These are phyloP conservation scores for Caenorhabditis uteleia DNA, from an alignment of 2,888 invertebrate species.

Conservation along the genomic window DNA sequence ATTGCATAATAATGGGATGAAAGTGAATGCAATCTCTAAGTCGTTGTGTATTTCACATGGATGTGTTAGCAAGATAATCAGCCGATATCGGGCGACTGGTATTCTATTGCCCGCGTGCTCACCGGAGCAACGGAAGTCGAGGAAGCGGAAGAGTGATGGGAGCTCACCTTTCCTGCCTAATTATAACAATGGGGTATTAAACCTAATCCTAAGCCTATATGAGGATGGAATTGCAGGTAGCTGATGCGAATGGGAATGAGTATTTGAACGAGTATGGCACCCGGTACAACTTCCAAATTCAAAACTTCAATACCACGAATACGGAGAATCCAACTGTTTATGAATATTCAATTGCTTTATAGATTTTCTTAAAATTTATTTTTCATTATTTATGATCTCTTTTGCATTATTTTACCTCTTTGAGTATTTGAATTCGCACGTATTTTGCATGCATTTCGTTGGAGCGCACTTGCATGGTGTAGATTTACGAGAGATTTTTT, in stretches of 20 bases:
- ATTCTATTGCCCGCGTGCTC: slow-evolving; percentile 65
- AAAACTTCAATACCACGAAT: slow-evolving; percentile 3
- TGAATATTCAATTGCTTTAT: neutral
- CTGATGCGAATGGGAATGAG: slow-evolving; percentile 32
- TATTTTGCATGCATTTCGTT: too few species aligned
- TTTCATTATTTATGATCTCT: slow-evolving; percentile 3
- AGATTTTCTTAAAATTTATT: neutral
- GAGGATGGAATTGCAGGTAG: slow-evolving; percentile 15
- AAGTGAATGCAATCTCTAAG: slow-evolving; percentile 68
- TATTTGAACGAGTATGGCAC: slow-evolving; percentile 21
- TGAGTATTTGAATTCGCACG: too few species aligned
- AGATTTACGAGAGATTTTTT: too few species aligned
- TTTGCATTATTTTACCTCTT: slow-evolving; percentile 13
- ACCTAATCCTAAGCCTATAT: too few species aligned
- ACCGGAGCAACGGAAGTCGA: slow-evolving; percentile 59
- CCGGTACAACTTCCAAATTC: slow-evolving; percentile 12
- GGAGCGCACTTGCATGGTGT: too few species aligned
- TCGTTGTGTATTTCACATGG: slow-evolving; percentile 67
- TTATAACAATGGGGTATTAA: too few species aligned
- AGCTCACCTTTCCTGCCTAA: neutral
- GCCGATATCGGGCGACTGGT: slow-evolving; percentile 65
- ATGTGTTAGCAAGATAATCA: slow-evolving; percentile 68
- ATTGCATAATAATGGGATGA: slow-evolving; percentile 64
- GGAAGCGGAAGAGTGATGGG: slow-evolving; percentile 27
- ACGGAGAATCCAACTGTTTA: slow-evolving; percentile 4